These are phyloP conservation scores for Tyto alba DNA, from an alignment of 2,113 vertebrate genomes.

Conservation along the genomic window DNA sequence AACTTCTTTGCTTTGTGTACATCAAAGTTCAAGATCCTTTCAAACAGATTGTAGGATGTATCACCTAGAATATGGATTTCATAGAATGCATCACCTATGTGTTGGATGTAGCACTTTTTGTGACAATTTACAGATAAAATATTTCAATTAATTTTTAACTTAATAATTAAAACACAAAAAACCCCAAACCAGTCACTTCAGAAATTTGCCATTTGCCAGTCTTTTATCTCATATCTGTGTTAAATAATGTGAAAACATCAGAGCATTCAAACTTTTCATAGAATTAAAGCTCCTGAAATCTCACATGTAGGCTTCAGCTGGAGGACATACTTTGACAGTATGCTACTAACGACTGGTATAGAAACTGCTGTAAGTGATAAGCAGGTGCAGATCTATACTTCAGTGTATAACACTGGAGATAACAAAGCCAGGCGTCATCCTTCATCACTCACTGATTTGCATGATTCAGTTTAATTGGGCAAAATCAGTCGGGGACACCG, in stretches of 20 bases:
- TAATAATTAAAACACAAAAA: neutral
- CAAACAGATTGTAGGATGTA: neutral
- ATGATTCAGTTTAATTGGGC: neutral
- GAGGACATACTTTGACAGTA: neutral
- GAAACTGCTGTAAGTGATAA: neutral
- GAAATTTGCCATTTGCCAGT: neutral
- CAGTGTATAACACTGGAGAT: neutral
- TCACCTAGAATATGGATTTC: neutral
- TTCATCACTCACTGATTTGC: neutral
- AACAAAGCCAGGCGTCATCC: neutral
- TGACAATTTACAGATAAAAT: neutral
- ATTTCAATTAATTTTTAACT: neutral
- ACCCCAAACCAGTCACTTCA: neutral
- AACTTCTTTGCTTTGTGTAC: neutral
- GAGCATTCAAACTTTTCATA: neutral
- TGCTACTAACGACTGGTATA: neutral
- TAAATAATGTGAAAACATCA: neutral
- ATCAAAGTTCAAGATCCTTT: slow-evolving; percentile 8
- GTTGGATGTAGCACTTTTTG: neutral
- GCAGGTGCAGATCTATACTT: neutral
- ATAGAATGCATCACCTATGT: neutral
- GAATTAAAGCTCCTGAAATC: neutral
- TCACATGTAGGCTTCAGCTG: neutral
- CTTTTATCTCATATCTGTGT: neutral
- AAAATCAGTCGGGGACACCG: neutral